Percentiles rank a stretch among this genome's conserved stretches.
These are phyloP conservation scores for Arvicanthis niloticus DNA, from an alignment of 2,113 vertebrate species.

Conservation along the genomic window DNA sequence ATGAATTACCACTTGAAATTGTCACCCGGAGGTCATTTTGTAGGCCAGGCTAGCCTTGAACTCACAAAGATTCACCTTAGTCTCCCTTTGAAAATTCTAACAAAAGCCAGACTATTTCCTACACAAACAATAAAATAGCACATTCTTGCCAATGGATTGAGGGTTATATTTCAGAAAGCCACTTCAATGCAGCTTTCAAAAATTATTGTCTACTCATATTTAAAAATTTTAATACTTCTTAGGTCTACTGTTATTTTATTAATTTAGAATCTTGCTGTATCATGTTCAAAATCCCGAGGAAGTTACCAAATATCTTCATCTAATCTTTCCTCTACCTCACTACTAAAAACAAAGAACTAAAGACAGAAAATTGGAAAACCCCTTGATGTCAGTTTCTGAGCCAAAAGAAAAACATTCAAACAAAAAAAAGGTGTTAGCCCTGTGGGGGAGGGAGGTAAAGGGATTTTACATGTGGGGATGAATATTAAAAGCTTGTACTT, in stretches of 20 bases:
- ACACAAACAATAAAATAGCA: not conserved
- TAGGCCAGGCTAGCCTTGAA: not conserved
- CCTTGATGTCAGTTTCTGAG: not conserved
- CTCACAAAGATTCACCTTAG: not conserved
- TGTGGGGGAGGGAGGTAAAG: not conserved
- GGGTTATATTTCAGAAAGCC: not conserved
- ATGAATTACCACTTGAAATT: not conserved
- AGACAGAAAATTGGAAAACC: not conserved
- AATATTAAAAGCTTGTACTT: constrained; percentile 60
- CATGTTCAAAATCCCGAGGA: not conserved
- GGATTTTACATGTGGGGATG: constrained; percentile 52
- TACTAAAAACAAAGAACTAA: not conserved
- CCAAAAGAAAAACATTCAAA: constrained; percentile 62
- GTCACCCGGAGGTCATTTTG: not conserved
- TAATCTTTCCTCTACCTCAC: not conserved
- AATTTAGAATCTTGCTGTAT: not conserved
- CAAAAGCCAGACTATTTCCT: not conserved
- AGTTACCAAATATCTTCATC: not conserved
- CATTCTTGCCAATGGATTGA: not conserved
- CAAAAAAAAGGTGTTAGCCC: not conserved
- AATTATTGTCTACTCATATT: not conserved
- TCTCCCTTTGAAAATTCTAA: not conserved
- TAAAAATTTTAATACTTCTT: not conserved
- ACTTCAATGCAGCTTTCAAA: not conserved
- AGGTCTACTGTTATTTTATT: not conserved